Conservation (phyloP, 2,113 vertebrate genomes). For the Xenopus laevis region DNA sequence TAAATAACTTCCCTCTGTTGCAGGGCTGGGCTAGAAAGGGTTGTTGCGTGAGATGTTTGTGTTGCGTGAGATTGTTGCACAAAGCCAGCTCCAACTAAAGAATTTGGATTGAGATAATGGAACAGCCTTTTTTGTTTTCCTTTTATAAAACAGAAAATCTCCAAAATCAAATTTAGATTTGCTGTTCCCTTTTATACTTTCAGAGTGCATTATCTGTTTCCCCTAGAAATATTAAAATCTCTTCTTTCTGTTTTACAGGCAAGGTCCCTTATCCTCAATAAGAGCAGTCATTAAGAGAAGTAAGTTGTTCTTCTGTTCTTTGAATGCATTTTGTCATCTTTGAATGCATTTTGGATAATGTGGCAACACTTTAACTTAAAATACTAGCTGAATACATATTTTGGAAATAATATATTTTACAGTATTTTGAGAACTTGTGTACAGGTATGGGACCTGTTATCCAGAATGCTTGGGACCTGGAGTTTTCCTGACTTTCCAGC, state of each 20-base stretch:
- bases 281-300: slow-evolving; percentile 88
- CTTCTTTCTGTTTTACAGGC: slow-evolving; percentile 65
- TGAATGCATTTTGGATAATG: no score
- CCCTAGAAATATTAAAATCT: neutral
- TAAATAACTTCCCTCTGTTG: no score
- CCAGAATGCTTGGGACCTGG: no score
- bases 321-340: neutral
- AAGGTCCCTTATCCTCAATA: slow-evolving; percentile 83
- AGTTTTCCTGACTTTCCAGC: no score
- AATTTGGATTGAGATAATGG: slow-evolving; percentile 39
- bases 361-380: no score
- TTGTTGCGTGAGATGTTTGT: neutral
- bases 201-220: no score
- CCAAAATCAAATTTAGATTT: neutral
- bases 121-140: slow-evolving; percentile 1
- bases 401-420: no score
- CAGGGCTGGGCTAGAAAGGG: neutral
- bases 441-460: no score
- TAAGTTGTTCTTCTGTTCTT: slow-evolving; percentile 66
- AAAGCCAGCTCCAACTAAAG: slow-evolving; percentile 23
- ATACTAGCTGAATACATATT: no score
- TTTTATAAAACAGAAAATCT: neutral
- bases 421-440: no score
- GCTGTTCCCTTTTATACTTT: no score
- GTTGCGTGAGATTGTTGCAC: slow-evolving; percentile 38